These are phyloP conservation scores for Spodoptera frugiperda DNA, from an alignment of 1,140 invertebrate species.

Conservation along the genomic window DNA sequence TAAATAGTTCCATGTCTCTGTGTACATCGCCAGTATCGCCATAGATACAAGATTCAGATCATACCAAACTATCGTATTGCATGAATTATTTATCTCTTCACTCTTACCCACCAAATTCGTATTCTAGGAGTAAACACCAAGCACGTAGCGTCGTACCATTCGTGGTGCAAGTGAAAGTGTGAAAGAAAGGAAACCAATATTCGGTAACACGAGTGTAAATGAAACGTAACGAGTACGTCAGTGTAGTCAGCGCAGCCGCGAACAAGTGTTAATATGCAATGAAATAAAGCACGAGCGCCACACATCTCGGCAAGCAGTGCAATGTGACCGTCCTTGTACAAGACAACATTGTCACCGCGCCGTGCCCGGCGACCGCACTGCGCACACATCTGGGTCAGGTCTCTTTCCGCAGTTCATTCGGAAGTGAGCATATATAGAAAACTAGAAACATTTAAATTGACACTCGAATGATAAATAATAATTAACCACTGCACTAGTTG, in stretches of 20 bases:
- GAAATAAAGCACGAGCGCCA: constrained; percentile 63
- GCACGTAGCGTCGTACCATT: neutral
- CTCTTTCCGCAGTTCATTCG: constrained; percentile 61
- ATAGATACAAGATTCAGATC: neutral
- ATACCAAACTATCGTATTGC: neutral
- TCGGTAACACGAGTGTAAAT: constrained; percentile 18
- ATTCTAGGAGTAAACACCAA: constrained; percentile 5
- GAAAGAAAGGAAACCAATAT: constrained; percentile 20
- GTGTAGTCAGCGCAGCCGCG: neutral
- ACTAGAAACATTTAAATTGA: constrained; percentile 43
- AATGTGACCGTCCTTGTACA: constrained; percentile 77
- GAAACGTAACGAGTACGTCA: constrained; percentile 1
- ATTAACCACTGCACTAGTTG: constrained; percentile 5
- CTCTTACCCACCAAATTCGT: neutral
- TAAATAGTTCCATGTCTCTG: neutral
- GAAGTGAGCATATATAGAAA: constrained; percentile 58
- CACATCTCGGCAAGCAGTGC: constrained; percentile 60
- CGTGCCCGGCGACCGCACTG: constrained; percentile 47
- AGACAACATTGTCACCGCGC: constrained; percentile 59
- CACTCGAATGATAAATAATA: constrained; percentile 17
- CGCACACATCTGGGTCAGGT: constrained; percentile 65
- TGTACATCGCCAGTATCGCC: neutral
- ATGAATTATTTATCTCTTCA: too few relatives aligned
- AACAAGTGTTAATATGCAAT: constrained; percentile 61
- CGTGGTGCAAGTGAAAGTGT: constrained; percentile 14